Base-by-base conservation (phyloP, 2,888 invertebrate genomes). In the Hybos culiciformis region DNA sequence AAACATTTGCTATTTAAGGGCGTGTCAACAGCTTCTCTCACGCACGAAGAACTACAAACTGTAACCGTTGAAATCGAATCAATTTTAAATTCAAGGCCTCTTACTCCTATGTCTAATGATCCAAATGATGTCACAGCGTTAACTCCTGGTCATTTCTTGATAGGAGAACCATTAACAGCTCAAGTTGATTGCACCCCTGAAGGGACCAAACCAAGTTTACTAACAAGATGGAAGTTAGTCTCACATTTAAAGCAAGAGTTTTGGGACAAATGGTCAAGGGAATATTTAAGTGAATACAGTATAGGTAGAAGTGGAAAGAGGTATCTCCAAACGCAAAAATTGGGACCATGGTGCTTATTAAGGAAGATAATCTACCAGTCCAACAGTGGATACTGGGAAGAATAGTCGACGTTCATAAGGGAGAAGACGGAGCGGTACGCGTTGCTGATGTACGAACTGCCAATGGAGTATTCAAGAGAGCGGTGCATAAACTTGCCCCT, bases 21-120 rank as follows among this genome's bases (percentile, higher is more conserved):
- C n/a, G 41, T 45, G 4, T 26, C 45, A 9, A 23, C 43, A 4
- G 46, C 49, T 6, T 21, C 39, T 7, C 17, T 51, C 0, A 49
- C 49, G 7, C 43, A 37, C 17, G 49, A 49, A 42, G 47, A 52
- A 15, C 37, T 50, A 1, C 41, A 47, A n/a, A 49, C 51, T 7
- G 42, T 51, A 2, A 36, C 50, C 2, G 36, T 47, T 17, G 48
- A 53, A 48, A 44, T 51, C 4, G 51, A 52, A 44, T 48, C 50
- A 4, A 47, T 51, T 31, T 41, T 55, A 12, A 54, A 53, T 39
- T 51, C 54, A 12, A 44, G 51, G 4, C 51, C 53, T 2, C 20
- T 51, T 12, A 44, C 46, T 5, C 39, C 49, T 7, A 9, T 50
- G 21, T 49, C 48, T 12, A 36, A 46, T 17, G 47, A 51, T 33